These are phyloP conservation scores for Spondyliosoma cantharus DNA, from an alignment of 2,797 vertebrate genomes.

Conservation along the genomic window DNA sequence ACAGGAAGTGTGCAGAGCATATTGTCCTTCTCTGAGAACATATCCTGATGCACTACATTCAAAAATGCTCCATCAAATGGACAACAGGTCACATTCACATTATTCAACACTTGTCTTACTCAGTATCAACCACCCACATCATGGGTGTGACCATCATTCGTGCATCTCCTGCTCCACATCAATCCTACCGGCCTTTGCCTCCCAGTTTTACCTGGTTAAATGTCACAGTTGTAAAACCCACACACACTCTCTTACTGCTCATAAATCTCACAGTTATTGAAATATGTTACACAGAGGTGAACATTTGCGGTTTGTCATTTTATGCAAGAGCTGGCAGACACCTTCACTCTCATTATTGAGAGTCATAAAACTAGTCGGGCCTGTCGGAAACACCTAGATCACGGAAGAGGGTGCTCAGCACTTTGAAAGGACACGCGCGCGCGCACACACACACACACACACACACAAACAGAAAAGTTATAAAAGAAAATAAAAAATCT, in stretches of 20 bases:
- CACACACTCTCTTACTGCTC: conserved; percentile 9
- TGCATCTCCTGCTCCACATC: conserved; percentile 12
- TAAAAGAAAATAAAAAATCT: not conserved
- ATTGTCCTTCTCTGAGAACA: conserved; percentile 8
- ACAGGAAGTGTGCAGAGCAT: conserved; percentile 12
- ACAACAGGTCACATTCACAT: conserved; percentile 4
- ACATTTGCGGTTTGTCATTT: conserved; percentile 51
- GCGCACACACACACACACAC: not conserved
- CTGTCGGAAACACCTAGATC: conserved; percentile 35
- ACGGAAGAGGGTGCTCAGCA: conserved; percentile 41
- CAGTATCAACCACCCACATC: conserved; percentile 13
- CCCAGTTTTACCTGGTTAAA: not conserved
- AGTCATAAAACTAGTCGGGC: conserved; percentile 51
- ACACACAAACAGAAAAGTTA: conserved; percentile 18
- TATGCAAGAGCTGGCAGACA: conserved; percentile 47
- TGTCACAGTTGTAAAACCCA: not conserved
- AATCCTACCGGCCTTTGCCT: not conserved
- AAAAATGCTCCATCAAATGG: conserved; percentile 30
- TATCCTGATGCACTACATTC: not conserved
- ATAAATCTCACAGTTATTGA: conserved; percentile 49
- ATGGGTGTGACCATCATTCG: conserved; percentile 7
- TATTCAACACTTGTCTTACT: conserved; percentile 4
- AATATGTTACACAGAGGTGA: conserved; percentile 45
- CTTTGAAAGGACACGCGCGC: conserved; percentile 50
- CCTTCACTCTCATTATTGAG: conserved; percentile 42